A percentile compares a stretch with the other conserved stretches of the same genome.
Conservation (phyloP, 2,113 vertebrate species). For the Varanus komodoensis region DNA sequence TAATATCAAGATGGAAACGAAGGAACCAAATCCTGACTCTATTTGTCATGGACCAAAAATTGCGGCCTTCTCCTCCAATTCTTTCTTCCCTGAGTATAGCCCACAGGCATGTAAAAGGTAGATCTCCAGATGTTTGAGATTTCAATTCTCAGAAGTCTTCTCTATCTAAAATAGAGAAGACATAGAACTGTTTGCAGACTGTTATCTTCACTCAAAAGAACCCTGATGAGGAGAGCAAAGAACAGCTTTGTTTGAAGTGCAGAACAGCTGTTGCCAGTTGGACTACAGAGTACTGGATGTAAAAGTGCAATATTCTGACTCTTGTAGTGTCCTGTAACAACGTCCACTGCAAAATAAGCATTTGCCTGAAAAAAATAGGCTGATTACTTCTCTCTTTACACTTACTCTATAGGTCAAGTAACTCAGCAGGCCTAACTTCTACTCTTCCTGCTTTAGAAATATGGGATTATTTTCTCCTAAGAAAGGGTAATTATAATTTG, state of each 20-base stretch:
- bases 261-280: neutral
- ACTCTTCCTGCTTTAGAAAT: neutral
- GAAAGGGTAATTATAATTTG: neutral
- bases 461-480: neutral
- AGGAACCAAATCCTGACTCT: neutral
- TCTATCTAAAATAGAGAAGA: neutral
- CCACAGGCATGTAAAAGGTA: too few relatives aligned
- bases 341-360: neutral
- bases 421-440: neutral
- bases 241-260: neutral
- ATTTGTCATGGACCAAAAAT: neutral
- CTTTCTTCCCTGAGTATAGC: neutral
- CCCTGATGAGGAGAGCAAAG: too few relatives aligned
- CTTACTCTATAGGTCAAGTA: neutral
- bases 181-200: neutral
- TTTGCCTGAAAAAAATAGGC: neutral
- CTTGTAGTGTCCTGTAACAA: neutral
- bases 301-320: neutral
- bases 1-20: neutral
- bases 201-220: neutral
- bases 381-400: neutral
- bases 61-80: neutral
- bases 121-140: too few relatives aligned
- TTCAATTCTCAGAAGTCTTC: too few relatives aligned
- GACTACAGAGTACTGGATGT: too few relatives aligned